These are phyloP conservation scores for Odocoileus virginianus DNA, from an alignment of 2,113 vertebrate genomes.

Conservation along the genomic window DNA sequence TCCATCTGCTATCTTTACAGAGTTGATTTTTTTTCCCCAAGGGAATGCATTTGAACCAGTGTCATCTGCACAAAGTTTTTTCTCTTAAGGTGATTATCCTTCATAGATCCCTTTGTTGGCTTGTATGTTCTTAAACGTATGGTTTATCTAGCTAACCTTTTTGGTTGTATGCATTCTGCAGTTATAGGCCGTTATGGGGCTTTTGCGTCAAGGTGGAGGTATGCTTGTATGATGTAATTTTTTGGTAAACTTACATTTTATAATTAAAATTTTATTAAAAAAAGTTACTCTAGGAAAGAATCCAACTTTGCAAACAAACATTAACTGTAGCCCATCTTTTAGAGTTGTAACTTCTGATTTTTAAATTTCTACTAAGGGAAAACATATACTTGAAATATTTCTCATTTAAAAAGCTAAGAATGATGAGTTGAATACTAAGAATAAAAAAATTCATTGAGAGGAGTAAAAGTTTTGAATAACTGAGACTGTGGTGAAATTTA, in stretches of 20 bases:
- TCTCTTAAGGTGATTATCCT: slow-evolving; percentile 76
- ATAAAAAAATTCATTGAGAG: not conserved
- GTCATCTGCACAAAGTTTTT: slow-evolving; percentile 77
- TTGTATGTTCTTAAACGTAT: slow-evolving; percentile 70
- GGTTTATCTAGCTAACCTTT: slow-evolving; percentile 63
- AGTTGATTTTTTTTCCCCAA: slow-evolving; percentile 79
- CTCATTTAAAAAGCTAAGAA: slow-evolving; percentile 26
- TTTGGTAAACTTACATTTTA: slow-evolving; percentile 27
- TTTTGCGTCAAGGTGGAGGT: slow-evolving; percentile 45
- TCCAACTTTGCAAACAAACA: slow-evolving; percentile 19
- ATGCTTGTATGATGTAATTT: slow-evolving; percentile 38
- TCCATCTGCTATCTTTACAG: slow-evolving; percentile 78
- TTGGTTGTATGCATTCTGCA: slow-evolving; percentile 59
- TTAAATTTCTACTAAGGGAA: not conserved
- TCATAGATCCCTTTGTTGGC: slow-evolving; percentile 59
- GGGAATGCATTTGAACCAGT: slow-evolving; percentile 77
- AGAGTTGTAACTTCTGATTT: not conserved
- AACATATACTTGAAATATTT: slow-evolving; percentile 21
- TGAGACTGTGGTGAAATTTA: not conserved
- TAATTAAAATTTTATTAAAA: slow-evolving; percentile 35
- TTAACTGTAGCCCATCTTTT: not conserved
- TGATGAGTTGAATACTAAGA: not conserved
- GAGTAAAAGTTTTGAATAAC: slow-evolving; percentile 29
- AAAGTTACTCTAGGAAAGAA: slow-evolving; percentile 24
- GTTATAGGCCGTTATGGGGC: slow-evolving; percentile 15